These are phyloP conservation scores for Peromyscus leucopus DNA, from an alignment of 2,113 vertebrate species.

Conservation along the genomic window DNA sequence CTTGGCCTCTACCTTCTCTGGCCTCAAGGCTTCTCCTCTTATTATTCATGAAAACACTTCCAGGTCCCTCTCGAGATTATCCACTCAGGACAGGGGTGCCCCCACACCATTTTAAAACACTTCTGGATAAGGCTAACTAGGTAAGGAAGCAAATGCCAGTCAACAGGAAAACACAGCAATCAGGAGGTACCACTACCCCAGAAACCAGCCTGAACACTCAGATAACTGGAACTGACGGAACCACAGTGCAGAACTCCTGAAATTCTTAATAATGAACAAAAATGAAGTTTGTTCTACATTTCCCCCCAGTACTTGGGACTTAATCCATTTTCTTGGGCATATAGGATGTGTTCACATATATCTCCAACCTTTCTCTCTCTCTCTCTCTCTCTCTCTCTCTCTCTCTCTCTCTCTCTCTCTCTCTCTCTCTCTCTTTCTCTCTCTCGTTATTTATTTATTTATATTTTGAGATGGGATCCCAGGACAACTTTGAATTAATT, in stretches of 20 bases:
- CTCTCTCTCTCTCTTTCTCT: too few relatives aligned
- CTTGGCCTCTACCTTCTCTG: neutral
- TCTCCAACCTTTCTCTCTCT: neutral
- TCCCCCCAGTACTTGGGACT: neutral
- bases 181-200: neutral
- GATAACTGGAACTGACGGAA: neutral
- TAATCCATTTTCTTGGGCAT: neutral
- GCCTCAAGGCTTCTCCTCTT: neutral
- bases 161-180: neutral
- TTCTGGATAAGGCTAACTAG: neutral
- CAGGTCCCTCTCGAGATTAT: neutral
- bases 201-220: neutral
- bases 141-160: neutral
- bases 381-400: too few relatives aligned
- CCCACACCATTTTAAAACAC: rapidly evolving
- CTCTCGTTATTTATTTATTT: neutral
- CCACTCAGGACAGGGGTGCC: neutral
- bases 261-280: neutral
- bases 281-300: neutral
- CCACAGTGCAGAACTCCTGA: neutral
- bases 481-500: neutral
- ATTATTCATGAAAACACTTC: neutral
- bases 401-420: too few relatives aligned
- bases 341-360: neutral
- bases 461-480: neutral